phyloP scores from a whole-genome alignment of 2,113 vertebrate genomes.

The Xenotilapia leptura region DNA sequence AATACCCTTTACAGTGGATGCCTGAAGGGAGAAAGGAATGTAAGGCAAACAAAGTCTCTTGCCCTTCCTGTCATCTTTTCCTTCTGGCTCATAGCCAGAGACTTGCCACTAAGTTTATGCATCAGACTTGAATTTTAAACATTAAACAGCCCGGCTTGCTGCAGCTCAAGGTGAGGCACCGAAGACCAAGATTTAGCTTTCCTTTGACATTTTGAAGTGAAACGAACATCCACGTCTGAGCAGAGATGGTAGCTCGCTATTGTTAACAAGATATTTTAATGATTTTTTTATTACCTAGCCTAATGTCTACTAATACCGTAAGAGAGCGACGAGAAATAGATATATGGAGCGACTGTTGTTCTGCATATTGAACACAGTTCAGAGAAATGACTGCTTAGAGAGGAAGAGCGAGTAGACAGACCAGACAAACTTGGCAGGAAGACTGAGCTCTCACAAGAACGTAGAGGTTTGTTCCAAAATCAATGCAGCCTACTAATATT shows the following conservation, averaged over 20 bases:
- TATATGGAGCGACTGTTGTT: background rate
- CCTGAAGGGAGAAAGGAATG: constrained; percentile 20
- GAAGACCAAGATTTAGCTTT: background rate
- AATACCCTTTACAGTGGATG: constrained; percentile 7
- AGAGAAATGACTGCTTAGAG: constrained; percentile 34
- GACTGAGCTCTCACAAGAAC: constrained; percentile 40
- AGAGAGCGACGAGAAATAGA: background rate
- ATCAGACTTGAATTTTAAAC: background rate
- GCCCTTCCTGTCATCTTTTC: constrained; percentile 38
- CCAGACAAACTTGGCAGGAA: constrained; percentile 56
- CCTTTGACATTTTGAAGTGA: background rate
- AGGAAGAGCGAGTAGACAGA: constrained; percentile 52
- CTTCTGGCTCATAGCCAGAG: constrained; percentile 5
- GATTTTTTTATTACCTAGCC: background rate
- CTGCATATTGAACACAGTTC: background rate
- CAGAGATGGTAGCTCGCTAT: background rate
- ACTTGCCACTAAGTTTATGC: background rate
- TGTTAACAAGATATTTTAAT: background rate
- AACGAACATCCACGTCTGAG: background rate
- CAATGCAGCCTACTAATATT: constrained; percentile 62
- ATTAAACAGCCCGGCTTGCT: background rate
- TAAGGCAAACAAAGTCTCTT: constrained; percentile 26
- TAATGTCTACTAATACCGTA: background rate
- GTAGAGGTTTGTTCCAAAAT: constrained; percentile 52
- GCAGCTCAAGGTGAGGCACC: background rate